Evolutionary conservation across 2,113 vertebrate species (phyloP), one percentile per base, ranked within the genome.

Genomic region (Centropristis striata): DNA sequence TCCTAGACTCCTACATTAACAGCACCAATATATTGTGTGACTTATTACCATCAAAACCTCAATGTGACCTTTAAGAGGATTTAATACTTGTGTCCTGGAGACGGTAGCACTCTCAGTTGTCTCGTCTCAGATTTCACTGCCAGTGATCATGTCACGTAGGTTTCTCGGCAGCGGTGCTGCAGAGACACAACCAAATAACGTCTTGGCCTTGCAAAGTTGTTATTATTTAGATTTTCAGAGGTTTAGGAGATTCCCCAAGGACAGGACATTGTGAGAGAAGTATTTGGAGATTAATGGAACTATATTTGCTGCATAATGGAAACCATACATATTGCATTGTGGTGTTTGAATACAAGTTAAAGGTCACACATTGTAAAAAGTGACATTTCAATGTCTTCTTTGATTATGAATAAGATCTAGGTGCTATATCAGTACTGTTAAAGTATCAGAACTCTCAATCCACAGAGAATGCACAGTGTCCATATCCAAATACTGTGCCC

Each of bases 1-100:
- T 4, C n/a, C 23, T 57, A 66, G 1, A 15, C 23, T 36, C 14
- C 27, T 13, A n/a, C 10, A n/a, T 32, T 25, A n/a, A 57, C 8
- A 28, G 14, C 32, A 50, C 28, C 27, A 39, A 23, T 75, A 32
- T 32, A 58, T 50, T 67, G 59, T 66, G 58, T 67, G 57, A 76
- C 70, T 63, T 64, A 73, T 46, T 80, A 41, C 36, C 66, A 76
- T 71, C 72, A 78, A 54, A 82, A 67, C 67, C 11, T 77, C 63
- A 85, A 47, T 77, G 72, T 89, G 67, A 86, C 87, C 75, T 77
- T 76, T 61, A 49, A 77, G 42, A 50, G 75, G 75, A 89, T 84
- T 78, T 79, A 72, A 75, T 75, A 47, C 60, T 75, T 20, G 59
- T 47, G 46, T 66, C 53, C 63, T 2, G 41, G 57, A 75, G 55